Evolutionary conservation across 2,888 invertebrate species (phyloP), one percentile per base, ranked within the genome.

Genomic region (Sisyra nigra): DNA sequence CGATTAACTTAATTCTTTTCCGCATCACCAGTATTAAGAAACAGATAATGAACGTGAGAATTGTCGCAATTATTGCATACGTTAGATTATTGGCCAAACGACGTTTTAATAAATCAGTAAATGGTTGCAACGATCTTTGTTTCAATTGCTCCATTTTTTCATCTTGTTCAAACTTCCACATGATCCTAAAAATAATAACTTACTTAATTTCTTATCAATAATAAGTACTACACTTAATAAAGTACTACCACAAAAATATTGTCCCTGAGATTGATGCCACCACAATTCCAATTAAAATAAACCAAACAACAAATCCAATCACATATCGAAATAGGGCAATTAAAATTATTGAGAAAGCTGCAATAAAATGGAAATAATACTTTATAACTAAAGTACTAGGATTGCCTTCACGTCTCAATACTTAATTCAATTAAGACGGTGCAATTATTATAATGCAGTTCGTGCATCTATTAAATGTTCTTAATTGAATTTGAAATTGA

Each of bases 231-330:
- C n/a, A n/a, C n/a, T n/a, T n/a, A n/a, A n/a, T n/a, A 42, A 38
- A 44, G 44, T 42, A 54, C 62, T 62, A 72, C 80, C 80, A 80
- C 44, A 77, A 61, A 52, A 68, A 72, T 15, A 66, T 57, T 3
- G 76, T 71, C 31, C 67, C 72, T 10, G 58, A 66, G 19, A 74
- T 51, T 42, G 68, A 66, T 14, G 67, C 67, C 7, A 69, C 31
- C 8, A 68, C 60, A 7, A 68, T 67, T 9, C 68, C 67, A 34
- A 68, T 54, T 14, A 78, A 58, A 13, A 76, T 65, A n/a, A 72
- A 52, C 71, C 77, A 79, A 45, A 79, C 71, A 11, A 79, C 65
- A 44, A 73, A 55, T 40, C 68, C 70, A 14, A 72, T 75, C 45
- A 74, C 56, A 53, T 66, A 74, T 47, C 75, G 60, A 47, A 75